A percentile compares a stretch with the other conserved stretches of the same genome.
phyloP scores from a whole-genome alignment of 2,888 invertebrate species.

The Melanostoma mellinum region DNA sequence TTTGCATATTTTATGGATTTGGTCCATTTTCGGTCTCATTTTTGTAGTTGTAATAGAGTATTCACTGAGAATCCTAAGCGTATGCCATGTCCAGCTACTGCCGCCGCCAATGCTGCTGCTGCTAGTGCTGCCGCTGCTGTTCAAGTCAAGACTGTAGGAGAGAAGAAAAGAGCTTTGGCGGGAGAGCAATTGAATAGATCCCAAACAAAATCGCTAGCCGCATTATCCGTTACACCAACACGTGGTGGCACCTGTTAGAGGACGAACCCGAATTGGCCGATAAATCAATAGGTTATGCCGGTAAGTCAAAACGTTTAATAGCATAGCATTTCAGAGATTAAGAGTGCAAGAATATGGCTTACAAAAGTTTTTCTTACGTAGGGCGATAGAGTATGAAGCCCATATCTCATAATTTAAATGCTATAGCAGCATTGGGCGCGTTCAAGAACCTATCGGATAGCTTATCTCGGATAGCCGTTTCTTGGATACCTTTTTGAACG shows the following conservation, averaged over 20 bases:
- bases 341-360: no score
- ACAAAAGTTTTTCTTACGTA: no score
- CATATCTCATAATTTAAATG: no score
- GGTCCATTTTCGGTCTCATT: neutral
- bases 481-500: no score
- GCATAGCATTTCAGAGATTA: no score
- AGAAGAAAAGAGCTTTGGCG: conserved; percentile 74
- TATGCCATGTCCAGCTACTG: conserved; percentile 74
- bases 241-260: conserved; percentile 78
- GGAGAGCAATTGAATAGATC: conserved; percentile 66
- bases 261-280: conserved; percentile 79
- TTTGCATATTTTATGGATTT: conserved; percentile 47
- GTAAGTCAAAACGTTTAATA: conserved; percentile 74
- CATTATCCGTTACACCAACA: conserved; percentile 64
- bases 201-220: conserved; percentile 65
- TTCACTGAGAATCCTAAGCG: conserved; percentile 88
- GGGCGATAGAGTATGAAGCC: no score
- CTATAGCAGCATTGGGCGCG: no score
- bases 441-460: no score
- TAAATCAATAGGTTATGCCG: conserved; percentile 77
- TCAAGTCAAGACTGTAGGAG: conserved; percentile 73
- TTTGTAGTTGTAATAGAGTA: conserved; percentile 85
- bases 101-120: conserved; percentile 47
- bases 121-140: conserved; percentile 9
- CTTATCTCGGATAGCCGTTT: no score